Conservation (phyloP, 2,113 vertebrate genomes). For the Sebastes fasciatus region DNA sequence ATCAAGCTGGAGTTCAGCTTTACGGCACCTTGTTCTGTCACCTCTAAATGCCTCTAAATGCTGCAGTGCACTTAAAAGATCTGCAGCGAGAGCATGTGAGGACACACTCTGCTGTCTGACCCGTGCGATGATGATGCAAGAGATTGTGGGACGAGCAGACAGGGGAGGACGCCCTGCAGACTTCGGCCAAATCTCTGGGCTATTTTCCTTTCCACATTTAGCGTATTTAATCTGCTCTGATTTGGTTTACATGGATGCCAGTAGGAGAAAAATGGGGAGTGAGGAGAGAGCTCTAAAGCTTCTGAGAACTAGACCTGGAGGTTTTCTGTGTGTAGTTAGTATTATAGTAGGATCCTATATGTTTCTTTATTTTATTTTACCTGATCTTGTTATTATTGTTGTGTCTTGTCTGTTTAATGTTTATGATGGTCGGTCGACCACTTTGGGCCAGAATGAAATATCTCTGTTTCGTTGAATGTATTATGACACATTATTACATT, state of each 20-base stretch:
- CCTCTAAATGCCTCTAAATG: background rate
- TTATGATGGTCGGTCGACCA: background rate
- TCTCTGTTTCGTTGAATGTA: background rate
- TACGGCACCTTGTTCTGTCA: slow-evolving; percentile 3
- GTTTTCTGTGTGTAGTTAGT: slow-evolving; percentile 3
- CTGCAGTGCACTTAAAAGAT: background rate
- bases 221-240: slow-evolving; percentile 55
- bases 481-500: background rate
- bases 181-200: slow-evolving; percentile 8
- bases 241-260: slow-evolving; percentile 31
- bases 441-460: background rate
- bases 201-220: slow-evolving; percentile 53
- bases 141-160: slow-evolving; percentile 8
- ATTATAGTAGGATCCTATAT: background rate
- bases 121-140: slow-evolving; percentile 21
- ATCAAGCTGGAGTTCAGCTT: slow-evolving; percentile 1
- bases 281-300: background rate
- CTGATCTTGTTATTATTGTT: background rate
- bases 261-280: slow-evolving; percentile 6
- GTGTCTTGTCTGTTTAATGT: background rate
- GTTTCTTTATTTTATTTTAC: background rate
- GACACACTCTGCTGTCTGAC: slow-evolving; percentile 28
- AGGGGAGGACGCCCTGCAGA: slow-evolving; percentile 20
- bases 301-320: background rate
- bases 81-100: slow-evolving; percentile 16